Base-by-base conservation (phyloP, 2,113 vertebrate genomes). In the Sterrhoptilus dennistouni region DNA sequence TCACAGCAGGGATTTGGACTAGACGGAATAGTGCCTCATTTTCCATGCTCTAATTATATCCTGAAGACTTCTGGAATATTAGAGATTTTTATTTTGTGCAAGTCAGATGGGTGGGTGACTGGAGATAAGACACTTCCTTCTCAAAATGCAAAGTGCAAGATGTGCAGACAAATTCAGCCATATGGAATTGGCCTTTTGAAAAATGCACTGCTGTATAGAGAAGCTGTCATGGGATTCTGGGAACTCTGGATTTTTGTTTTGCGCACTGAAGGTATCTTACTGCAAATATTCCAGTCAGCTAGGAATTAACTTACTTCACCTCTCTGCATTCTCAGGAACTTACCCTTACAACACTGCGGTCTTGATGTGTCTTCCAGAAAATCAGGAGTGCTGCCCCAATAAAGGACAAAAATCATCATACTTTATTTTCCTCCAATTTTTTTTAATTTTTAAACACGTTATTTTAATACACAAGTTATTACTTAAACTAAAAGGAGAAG, bases 401-500 rank as follows among this genome's bases (percentile, higher is more conserved):
- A 49, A 91, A 83, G 57, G 61, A n/a, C 56, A 96, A 77, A 83
- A 92, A 56, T 86, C 29, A 49, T 63, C 44, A 59, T 44, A n/a
- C 25, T 72, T 74, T 70, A 22, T 91, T 94, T 83, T 93, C 42
- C 44, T 66, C 40, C 69, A 68, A 81, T 93, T 90, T 89, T 24
- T 96, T 93, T 93, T 96, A 93, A 82, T 95, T 97, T 96, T 82
- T 54, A 80, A 83, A 45, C 88, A 87, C 11, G 0, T 87, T 95
- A 79, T 89, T 93, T 92, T 79, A 91, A 87, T 94, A 66, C 69
- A 84, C 24, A 61, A 82, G 86, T 35, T 90, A 91, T 95, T 96
- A 54, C 72, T 91, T 72, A 76, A 81, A 40, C 85, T 89, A 79
- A 90, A 57, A 90, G 76, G 64, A 87, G 76, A 80, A 45, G 72